Evolutionary conservation across 2,888 invertebrate species (phyloP), one percentile per base, ranked within the genome.

Genomic region (Diarsia brunnea): DNA sequence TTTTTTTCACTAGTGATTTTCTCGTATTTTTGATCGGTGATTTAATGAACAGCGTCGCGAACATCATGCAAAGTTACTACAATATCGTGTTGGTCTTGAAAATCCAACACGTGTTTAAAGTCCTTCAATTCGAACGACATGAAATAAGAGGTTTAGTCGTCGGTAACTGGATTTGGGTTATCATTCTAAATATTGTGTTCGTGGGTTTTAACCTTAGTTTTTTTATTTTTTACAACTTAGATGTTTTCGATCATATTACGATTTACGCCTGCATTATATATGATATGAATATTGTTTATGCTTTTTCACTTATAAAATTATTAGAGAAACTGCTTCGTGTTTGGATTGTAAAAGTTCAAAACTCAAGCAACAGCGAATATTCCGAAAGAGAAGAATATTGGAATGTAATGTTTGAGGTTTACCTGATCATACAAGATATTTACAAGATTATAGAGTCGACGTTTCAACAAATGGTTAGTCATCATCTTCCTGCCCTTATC

Each of bases 191-290:
- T 45, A 27, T 24, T 55, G 14, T 21, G 55, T 69, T 43, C 14
- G 43, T 69, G 21, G 21, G 58, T 14, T 43, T 14, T 43, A 43
- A 24, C 5, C 0, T 69, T 43, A 24, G 19, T 43, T 69, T 43
- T 58, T 43, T 24, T 58, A 0, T 24, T 14, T 27, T 55, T 43
- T 21, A 43, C 19, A 2, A 8, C 8, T 8, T 43, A 27, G 21
- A 24, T 27, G 21, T 55, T 24, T 58, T 43, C 14, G 68, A 69
- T 58, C 10, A 43, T 58, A 19, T 69, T 43, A 43, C 58, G 10
- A 69, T 69, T 58, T 69, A 69, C 21, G 53, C n/a, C 19, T 53
- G 68, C 53, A 68, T 68, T 58, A 24, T 38, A 24, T 58, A 69
- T 4, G 68, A 58, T 14, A 58, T 55, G 19, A 69, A 69, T 58